Percentiles rank a stretch among this genome's conserved stretches.
phyloP scores from a whole-genome alignment of 2,113 vertebrate species.

The Crotalus helleri region DNA sequence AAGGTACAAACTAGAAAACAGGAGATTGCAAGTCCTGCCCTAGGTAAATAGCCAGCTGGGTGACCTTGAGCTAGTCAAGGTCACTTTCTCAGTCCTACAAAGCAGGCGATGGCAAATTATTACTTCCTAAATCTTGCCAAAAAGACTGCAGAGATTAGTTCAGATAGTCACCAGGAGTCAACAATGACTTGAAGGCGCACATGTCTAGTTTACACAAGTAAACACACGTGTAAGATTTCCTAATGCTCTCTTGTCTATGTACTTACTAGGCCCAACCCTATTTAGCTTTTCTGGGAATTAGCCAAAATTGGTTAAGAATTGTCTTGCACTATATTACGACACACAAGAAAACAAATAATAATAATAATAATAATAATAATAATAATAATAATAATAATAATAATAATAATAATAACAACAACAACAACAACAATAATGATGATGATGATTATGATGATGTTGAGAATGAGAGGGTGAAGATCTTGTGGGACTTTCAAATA shows the following conservation, averaged over 20 bases:
- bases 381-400: no score
- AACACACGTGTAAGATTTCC: background rate
- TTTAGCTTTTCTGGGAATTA: background rate
- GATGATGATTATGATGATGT: no score
- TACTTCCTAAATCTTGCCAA: background rate
- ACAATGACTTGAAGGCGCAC: background rate
- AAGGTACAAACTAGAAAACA: background rate
- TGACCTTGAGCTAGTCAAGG: background rate
- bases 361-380: no score
- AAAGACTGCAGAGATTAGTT: background rate
- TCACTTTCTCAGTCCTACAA: background rate
- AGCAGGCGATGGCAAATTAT: background rate
- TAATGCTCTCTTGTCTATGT: background rate
- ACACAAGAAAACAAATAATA: background rate
- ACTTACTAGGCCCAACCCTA: background rate
- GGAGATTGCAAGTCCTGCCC: background rate
- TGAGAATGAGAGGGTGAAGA: no score
- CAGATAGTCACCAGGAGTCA: background rate
- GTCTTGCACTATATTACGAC: background rate
- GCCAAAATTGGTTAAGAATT: background rate
- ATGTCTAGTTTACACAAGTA: background rate
- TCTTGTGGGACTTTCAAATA: no score
- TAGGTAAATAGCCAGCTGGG: background rate
- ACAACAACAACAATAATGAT: no score
- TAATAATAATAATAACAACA: no score